phyloP scores from a whole-genome alignment of 2,113 vertebrate genomes.

The Notarius quadriscutis region DNA sequence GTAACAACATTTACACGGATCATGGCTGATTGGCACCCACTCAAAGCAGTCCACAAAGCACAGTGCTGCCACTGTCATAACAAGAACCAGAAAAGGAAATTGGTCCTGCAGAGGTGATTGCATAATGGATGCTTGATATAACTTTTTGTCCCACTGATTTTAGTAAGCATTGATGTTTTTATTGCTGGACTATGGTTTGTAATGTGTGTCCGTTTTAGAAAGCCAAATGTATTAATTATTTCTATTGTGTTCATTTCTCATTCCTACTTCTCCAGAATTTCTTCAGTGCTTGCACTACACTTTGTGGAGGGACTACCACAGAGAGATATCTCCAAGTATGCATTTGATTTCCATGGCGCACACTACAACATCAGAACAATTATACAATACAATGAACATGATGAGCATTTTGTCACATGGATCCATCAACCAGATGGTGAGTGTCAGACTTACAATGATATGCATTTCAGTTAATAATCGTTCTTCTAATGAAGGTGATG shows the following conservation, averaged over 20 bases:
- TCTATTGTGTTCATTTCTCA: not conserved
- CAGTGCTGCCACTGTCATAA: conserved; percentile 79
- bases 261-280: conserved; percentile 68
- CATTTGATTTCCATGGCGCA: conserved; percentile 77
- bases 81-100: conserved; percentile 76
- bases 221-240: not conserved
- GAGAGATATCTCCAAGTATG: conserved; percentile 72
- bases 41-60: conserved; percentile 76
- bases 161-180: not conserved
- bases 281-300: conserved; percentile 82
- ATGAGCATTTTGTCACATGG: conserved; percentile 89
- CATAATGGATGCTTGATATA: not conserved
- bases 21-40: conserved; percentile 83
- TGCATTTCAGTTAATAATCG: not conserved
- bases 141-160: not conserved
- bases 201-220: too few relatives aligned
- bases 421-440: conserved; percentile 77
- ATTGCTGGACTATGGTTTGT: not conserved
- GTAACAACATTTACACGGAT: conserved; percentile 83
- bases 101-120: conserved; percentile 81
- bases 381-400: conserved; percentile 77
- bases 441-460: conserved; percentile 49
- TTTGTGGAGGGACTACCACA: conserved; percentile 87
- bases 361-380: conserved; percentile 76
- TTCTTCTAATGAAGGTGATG: not conserved